Evolutionary conservation across 2,113 vertebrate genomes (phyloP), one percentile per base, ranked within the genome.

Genomic region (Fulica atra): DNA sequence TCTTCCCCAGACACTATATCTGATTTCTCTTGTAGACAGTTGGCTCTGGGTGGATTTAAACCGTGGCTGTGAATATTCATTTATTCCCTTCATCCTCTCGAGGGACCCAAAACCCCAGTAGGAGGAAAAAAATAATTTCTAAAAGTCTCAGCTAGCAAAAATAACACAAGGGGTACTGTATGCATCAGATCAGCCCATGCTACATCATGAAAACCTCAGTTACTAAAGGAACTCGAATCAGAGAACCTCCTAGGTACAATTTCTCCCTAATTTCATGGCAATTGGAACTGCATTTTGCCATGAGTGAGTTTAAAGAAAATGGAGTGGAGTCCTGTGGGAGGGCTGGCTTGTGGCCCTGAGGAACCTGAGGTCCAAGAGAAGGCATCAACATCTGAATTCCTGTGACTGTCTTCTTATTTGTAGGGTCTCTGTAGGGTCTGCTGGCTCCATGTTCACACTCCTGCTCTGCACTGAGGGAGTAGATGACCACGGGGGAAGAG

Each of bases 261-360:
- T 83, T 46, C 61, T 64, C 66, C 66, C 33, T 19, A 20, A 35
- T 54, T 90, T 86, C 28, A 26, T 20, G 21, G 23, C 25, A 40
- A 18, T 26, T 35, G 7, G 25, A 57, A 20, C 12, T 35, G 9
- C 13, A 24, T 60, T 74, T 81, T 60, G 25, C 19, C 35, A 24
- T 2, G 2, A 76, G 18, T 6, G 59, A 33, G 8, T 16, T 15
- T 64, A 60, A 42, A 87, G 59, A 72, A 71, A 77, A 48, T 8
- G 1, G 36, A 20, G 36, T 2, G 11, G 66, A 40, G 26, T 23
- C 33, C 38, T 1, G 19, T 0, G 3, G n/a, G 29, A 48, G 21
- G 12, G n/a, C 25, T 72, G 44, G 44, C 7, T 50, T 57, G 31
- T 81, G 36, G 36, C 35, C 64, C 29, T 28, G 29, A 16, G 14